A percentile compares a stretch with the other conserved stretches of the same genome.
Conservation (phyloP, 2,888 invertebrate genomes). For the Metellina segmentata region DNA sequence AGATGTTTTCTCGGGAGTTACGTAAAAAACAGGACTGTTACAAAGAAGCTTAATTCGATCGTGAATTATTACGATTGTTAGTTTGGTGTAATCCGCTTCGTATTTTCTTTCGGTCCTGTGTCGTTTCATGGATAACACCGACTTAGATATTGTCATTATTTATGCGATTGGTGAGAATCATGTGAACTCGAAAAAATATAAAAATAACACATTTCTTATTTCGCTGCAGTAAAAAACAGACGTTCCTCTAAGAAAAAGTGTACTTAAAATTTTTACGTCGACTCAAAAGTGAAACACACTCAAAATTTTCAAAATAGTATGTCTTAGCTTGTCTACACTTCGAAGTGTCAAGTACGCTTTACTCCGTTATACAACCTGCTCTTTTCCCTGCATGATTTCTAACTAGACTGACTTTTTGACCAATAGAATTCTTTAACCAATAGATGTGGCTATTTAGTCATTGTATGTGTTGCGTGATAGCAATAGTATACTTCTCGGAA, state of each 20-base stretch:
- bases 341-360: too few species aligned
- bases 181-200: too few species aligned
- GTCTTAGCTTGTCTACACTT: neutral
- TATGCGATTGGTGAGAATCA: neutral
- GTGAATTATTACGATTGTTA: constrained; percentile 3
- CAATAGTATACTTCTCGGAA: too few species aligned
- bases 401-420: neutral
- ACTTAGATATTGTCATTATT: too few species aligned
- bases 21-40: neutral
- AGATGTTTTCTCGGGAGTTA: neutral
- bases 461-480: too few species aligned
- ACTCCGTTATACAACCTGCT: too few species aligned
- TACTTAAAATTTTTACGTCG: neutral
- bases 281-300: neutral
- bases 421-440: neutral
- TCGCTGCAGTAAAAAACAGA: neutral
- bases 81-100: neutral
- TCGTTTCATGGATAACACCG: neutral
- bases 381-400: too few species aligned
- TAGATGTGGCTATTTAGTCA: too few species aligned
- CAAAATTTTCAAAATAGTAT: neutral
- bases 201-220: neutral
- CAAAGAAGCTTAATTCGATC: constrained; percentile 30
- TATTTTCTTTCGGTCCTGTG: neutral
- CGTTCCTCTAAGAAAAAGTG: neutral